Evolutionary conservation across 2,797 vertebrate species (phyloP).

Genomic region (Sebastolobus alascanus): DNA sequence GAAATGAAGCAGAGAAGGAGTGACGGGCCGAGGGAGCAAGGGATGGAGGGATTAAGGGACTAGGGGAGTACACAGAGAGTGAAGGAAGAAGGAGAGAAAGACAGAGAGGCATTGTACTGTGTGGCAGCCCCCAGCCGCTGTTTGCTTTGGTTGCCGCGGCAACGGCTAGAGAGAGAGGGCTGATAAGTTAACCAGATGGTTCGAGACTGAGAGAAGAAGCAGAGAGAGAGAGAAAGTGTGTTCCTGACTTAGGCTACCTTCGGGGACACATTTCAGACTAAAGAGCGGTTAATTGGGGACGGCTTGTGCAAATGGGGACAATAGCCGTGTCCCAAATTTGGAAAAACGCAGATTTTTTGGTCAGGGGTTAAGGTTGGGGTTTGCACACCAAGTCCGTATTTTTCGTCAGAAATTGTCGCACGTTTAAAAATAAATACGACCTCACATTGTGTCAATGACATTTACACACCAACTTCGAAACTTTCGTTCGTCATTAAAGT

Average conservation of each 20-base stretch:
- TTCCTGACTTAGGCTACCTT: background rate
- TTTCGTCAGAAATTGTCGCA: too few relatives aligned
- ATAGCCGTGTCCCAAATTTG: background rate
- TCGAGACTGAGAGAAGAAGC: slow-evolving; percentile 56
- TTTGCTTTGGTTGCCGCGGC: slow-evolving; percentile 73
- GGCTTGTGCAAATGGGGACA: background rate
- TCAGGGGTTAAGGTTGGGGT: background rate
- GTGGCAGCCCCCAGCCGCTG: slow-evolving; percentile 66
- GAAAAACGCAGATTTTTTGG: background rate
- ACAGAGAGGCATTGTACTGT: slow-evolving; percentile 80
- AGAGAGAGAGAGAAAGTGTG: background rate
- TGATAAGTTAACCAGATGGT: slow-evolving; percentile 85
- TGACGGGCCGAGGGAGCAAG: slow-evolving; percentile 59
- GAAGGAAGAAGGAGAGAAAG: slow-evolving; percentile 61
- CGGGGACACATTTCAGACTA: background rate
- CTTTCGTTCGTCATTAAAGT: too few relatives aligned
- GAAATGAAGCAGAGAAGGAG: slow-evolving; percentile 70
- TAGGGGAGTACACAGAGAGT: slow-evolving; percentile 48
- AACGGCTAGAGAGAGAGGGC: slow-evolving; percentile 56
- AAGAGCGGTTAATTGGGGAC: background rate
- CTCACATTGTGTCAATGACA: too few relatives aligned
- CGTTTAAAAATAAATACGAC: too few relatives aligned
- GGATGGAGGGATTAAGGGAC: slow-evolving; percentile 64
- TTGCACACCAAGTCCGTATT: background rate
- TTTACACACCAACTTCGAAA: too few relatives aligned